These are phyloP conservation scores for Hirundo rustica DNA, from an alignment of 2,797 vertebrate genomes.

Conservation along the genomic window DNA sequence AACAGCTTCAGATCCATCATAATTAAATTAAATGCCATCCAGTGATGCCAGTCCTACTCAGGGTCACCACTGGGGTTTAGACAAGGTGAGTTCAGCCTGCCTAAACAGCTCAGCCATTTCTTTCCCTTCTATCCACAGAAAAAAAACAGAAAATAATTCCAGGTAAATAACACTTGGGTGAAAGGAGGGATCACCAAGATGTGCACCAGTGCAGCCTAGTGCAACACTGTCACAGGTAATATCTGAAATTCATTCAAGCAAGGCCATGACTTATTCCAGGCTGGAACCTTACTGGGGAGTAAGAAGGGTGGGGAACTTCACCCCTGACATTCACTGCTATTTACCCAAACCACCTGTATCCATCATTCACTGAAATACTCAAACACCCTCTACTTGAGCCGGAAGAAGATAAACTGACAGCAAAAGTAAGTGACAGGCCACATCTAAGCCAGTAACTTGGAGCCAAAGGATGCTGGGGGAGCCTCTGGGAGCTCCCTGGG, in stretches of 20 bases:
- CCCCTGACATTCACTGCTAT: not conserved
- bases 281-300: not conserved
- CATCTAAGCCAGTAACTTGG: fast-evolving
- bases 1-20: not conserved
- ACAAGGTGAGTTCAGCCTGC: not conserved
- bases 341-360: not conserved
- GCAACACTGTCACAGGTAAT: not conserved
- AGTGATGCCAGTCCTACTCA: not conserved
- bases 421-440: not conserved
- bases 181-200: not conserved
- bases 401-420: not conserved
- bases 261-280: not conserved
- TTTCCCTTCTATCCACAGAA: not conserved
- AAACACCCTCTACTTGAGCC: not conserved
- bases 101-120: not conserved
- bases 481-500: not conserved
- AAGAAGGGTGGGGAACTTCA: not conserved
- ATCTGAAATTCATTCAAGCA: not conserved
- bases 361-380: not conserved
- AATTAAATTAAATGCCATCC: not conserved
- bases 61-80: not conserved
- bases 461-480: not conserved
- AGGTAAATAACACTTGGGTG: not conserved
- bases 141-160: not conserved
- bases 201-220: not conserved